Base-by-base conservation (phyloP, 2,797 vertebrate species). In the Brachyrhaphis roseni region DNA sequence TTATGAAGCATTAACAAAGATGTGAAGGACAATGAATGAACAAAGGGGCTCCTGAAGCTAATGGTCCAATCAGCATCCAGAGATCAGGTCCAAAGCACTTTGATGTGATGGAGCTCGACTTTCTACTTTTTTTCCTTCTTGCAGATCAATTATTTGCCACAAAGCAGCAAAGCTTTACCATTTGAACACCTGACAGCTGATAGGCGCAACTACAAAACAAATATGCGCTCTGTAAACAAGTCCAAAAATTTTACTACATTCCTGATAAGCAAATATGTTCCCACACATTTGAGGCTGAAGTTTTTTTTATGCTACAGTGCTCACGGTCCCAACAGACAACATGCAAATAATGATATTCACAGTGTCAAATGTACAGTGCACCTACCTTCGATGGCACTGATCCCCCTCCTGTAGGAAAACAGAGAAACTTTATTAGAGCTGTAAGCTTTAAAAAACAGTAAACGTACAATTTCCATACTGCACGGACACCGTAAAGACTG, bases 1-100 rank as follows among this genome's bases (percentile, higher is more conserved):
- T 89, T 79, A 86, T 87, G 91, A 84, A 73, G 81, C 78, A 77
- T 80, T 87, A 91, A 95, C 94, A 95, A 94, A 94, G 93, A 88
- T 74, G 53, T 68, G 78, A 86, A 68, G 78, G 87, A 93, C 91
- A 93, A 94, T 91, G 86, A 94, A 93, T 88, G 81, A 86, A 94
- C 95, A 95, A 95, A 90, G 88, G 92, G 86, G 82, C 81, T 87
- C 82, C 85, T 89, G 79, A 83, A 86, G 81, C 70, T 78, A 84
- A 86, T 87, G 70, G 72, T 86, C 87, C 86, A 83, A 84, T 49
- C 87, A 83, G 77, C 10, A 66, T 72, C 76, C 86, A 15, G 0
- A 2, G 45, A 71, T 75, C 53, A 8, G 55, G 72, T 71, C 75
- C 82, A 57, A 34, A 70, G 26, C 51, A 26, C 78, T 77, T 47